phyloP scores from a whole-genome alignment of 30 jellyfish, hydroid and myxozoan genomes.

The Nemopilema nomurai region DNA sequence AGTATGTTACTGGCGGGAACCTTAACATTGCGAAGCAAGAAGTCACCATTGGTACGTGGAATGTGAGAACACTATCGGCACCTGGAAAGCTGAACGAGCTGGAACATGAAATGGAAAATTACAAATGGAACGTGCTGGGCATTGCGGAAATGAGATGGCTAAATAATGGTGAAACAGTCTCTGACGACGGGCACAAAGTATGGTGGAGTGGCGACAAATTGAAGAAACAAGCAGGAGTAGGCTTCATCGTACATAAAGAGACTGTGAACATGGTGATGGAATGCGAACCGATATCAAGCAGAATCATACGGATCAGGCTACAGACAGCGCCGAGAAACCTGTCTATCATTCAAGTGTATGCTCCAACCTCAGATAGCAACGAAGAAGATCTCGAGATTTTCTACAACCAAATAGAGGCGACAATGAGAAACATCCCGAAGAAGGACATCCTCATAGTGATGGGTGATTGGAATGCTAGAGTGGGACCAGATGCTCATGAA shows the following conservation, averaged over 20 bases:
- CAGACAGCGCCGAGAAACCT: slow-evolving; percentile 22
- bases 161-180: slow-evolving; percentile 31
- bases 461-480: slow-evolving; percentile 60
- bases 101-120: slow-evolving; percentile 42
- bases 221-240: slow-evolving; percentile 37
- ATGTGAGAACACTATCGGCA: slow-evolving; percentile 46
- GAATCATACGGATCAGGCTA: slow-evolving; percentile 46
- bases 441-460: slow-evolving; percentile 35
- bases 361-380: slow-evolving; percentile 49
- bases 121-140: slow-evolving; percentile 45
- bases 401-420: slow-evolving; percentile 40
- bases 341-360: slow-evolving; percentile 50
- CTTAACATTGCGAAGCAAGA: slow-evolving; percentile 32
- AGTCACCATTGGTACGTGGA: slow-evolving; percentile 65
- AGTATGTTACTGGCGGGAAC: slow-evolving; percentile 36
- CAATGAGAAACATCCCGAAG: slow-evolving; percentile 40
- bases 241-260: slow-evolving; percentile 25
- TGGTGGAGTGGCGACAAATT: slow-evolving; percentile 54
- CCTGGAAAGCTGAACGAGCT: slow-evolving; percentile 44
- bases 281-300: slow-evolving; percentile 51
- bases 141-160: slow-evolving; percentile 52
- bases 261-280: slow-evolving; percentile 29
- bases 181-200: slow-evolving; percentile 47
- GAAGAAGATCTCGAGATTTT: slow-evolving; percentile 37
- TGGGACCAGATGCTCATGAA: slow-evolving; percentile 52